Evolutionary conservation across 1,140 invertebrate species (phyloP).

Genomic region (Zaprionus camerounensis): DNA sequence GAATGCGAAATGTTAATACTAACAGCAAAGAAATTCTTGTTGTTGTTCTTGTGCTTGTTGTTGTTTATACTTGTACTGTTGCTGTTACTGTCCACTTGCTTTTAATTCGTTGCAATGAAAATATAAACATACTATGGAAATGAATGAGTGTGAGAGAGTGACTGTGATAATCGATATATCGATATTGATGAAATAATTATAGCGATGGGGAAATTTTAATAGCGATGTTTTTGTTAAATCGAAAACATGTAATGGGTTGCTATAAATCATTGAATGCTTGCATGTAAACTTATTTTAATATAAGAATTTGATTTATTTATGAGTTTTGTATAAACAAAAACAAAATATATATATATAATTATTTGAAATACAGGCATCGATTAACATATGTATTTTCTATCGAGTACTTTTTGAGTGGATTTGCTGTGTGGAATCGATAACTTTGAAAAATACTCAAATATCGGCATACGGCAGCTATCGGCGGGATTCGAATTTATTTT

Average conservation of each 20-base stretch:
- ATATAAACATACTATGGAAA: constrained; percentile 35
- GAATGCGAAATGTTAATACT: constrained; percentile 19
- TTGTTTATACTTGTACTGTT: constrained; percentile 14
- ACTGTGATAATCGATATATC: constrained; percentile 13
- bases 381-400: not conserved
- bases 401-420: not conserved
- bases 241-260: too few species aligned
- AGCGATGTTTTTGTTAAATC: not conserved
- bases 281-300: not conserved
- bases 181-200: constrained; percentile 5
- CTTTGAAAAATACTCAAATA: not conserved
- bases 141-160: constrained; percentile 18
- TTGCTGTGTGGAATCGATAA: not conserved
- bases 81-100: constrained; percentile 19
- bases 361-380: not conserved
- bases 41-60: constrained; percentile 9
- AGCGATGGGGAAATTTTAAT: not conserved
- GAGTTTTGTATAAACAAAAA: too few species aligned
- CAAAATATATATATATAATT: too few species aligned
- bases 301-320: too few species aligned
- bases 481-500: not conserved
- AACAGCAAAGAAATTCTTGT: constrained; percentile 2
- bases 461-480: not conserved
- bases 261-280: not conserved
- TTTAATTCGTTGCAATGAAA: constrained; percentile 30